Conservation (phyloP, 2,888 invertebrate species). For the Cataglyphis rosenhaueri region DNA sequence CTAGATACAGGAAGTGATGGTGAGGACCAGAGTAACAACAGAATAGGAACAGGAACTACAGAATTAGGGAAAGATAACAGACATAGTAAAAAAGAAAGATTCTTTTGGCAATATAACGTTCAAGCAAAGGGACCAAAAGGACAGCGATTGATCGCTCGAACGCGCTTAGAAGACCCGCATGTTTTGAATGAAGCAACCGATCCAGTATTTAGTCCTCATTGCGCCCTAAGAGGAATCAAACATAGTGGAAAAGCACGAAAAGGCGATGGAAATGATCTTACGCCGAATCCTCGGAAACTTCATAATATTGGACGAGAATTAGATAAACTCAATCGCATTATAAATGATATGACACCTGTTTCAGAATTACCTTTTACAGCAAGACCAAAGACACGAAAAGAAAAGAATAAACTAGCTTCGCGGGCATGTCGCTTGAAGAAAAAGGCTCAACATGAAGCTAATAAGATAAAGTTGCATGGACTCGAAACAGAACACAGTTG, state of each 20-base stretch:
- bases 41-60: slow-evolving; percentile 81
- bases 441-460: slow-evolving; percentile 99
- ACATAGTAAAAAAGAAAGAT: slow-evolving; percentile 91
- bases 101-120: slow-evolving; percentile 99
- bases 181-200: slow-evolving; percentile 96
- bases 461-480: slow-evolving; percentile 97
- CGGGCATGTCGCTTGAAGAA: slow-evolving; percentile 98
- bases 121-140: slow-evolving; percentile 99
- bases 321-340: slow-evolving; percentile 95
- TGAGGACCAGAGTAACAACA: slow-evolving; percentile 83
- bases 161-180: slow-evolving; percentile 96
- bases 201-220: slow-evolving; percentile 97
- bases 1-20: slow-evolving; percentile 89
- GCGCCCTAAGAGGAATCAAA: slow-evolving; percentile 95
- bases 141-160: slow-evolving; percentile 93
- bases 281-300: slow-evolving; percentile 97
- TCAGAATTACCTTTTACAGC: slow-evolving; percentile 96
- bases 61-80: slow-evolving; percentile 76
- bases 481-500: slow-evolving; percentile 97
- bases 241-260: slow-evolving; percentile 97
- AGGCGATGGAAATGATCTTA: slow-evolving; percentile 98
- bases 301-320: slow-evolving; percentile 96
- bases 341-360: slow-evolving; percentile 98
- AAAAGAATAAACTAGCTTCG: slow-evolving; percentile 99
- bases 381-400: slow-evolving; percentile 96